A percentile compares a stretch with the other conserved stretches of the same genome.
phyloP scores from a whole-genome alignment of 2,113 vertebrate genomes.

The Copsychus sechellarum region DNA sequence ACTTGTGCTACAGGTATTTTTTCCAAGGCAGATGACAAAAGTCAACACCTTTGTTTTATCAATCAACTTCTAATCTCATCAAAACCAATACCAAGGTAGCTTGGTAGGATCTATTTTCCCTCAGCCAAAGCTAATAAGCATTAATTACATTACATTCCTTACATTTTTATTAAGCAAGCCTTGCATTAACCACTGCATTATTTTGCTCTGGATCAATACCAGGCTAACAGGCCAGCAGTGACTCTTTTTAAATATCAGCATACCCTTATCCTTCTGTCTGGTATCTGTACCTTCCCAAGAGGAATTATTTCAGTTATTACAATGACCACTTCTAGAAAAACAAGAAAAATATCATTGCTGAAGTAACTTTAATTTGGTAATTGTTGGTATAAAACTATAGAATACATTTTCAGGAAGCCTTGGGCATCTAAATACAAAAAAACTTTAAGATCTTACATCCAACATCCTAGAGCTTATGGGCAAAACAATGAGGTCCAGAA shows the following conservation, averaged over 20 bases:
- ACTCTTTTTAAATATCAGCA: background rate
- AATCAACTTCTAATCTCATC: slow-evolving; percentile 3
- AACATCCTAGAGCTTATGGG: background rate
- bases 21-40: background rate
- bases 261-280: background rate
- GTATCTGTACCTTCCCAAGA: background rate
- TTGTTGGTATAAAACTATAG: slow-evolving; percentile 23
- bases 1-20: background rate
- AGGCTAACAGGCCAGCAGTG: slow-evolving; percentile 6
- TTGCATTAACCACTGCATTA: background rate
- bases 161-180: slow-evolving; percentile 3
- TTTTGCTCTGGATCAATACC: slow-evolving; percentile 27
- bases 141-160: slow-evolving; percentile 21
- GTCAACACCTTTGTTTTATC: background rate
- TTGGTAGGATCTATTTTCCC: background rate
- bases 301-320: background rate
- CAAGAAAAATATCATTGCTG: background rate
- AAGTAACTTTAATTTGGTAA: background rate
- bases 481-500: background rate
- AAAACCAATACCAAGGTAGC: background rate
- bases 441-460: background rate
- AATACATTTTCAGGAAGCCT: background rate
- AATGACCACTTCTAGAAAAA: background rate
- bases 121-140: background rate
- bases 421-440: background rate